Conservation (phyloP, 2,113 vertebrate species). For the Orcinus orca region DNA sequence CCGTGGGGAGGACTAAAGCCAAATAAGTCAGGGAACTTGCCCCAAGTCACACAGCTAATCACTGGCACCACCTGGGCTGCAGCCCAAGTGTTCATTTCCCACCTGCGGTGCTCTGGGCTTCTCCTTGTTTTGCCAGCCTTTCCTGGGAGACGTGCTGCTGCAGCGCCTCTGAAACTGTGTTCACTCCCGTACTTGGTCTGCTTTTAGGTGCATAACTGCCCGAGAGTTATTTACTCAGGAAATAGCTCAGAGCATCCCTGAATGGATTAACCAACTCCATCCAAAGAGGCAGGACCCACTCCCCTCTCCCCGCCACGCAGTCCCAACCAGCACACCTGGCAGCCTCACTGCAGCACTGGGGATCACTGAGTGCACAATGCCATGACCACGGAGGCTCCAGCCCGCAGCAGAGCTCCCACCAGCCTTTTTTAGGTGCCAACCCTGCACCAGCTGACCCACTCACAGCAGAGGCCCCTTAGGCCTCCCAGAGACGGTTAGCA, state of each 20-base stretch:
- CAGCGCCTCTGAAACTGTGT: no score
- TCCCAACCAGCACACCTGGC: not conserved
- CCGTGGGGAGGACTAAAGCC: not conserved
- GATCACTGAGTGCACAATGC: not conserved
- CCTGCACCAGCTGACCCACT: no score
- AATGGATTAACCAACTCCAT: not conserved
- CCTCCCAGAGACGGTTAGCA: not conserved
- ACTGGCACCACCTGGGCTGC: not conserved
- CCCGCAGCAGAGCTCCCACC: not conserved
- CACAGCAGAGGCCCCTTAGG: not conserved
- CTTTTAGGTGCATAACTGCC: not conserved
- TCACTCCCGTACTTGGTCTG: not conserved
- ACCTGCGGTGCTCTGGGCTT: not conserved
- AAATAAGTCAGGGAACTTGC: not conserved
- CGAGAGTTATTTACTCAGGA: not conserved
- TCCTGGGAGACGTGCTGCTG: not conserved
- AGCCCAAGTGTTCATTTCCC: not conserved
- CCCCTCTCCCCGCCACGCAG: rapidly evolving
- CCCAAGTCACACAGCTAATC: not conserved
- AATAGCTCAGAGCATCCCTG: not conserved
- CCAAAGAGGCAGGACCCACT: not conserved
- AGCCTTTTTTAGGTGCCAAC: not conserved
- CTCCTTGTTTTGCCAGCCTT: not conserved
- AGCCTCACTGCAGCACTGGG: not conserved
- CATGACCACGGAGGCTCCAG: not conserved